Percentiles rank a stretch among this genome's conserved stretches.
Conservation (phyloP, 2,113 vertebrate genomes). For the Oryzias melastigma region DNA sequence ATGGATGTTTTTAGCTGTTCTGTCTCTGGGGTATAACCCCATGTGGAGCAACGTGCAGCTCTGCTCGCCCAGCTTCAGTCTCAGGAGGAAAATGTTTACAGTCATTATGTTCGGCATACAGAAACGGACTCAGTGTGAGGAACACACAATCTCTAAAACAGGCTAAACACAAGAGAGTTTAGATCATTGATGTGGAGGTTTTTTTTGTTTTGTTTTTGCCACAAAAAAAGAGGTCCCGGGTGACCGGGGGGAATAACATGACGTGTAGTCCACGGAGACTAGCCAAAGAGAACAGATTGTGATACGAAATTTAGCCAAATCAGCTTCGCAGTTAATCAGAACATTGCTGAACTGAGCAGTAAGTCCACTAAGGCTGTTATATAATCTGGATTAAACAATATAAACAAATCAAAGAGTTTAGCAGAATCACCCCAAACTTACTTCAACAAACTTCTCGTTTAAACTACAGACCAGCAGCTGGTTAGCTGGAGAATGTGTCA, state of each 20-base stretch:
- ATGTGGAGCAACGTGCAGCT: neutral
- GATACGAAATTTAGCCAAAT: conserved; percentile 4
- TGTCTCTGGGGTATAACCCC: conserved; percentile 25
- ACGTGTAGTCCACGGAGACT: neutral
- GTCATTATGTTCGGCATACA: conserved; percentile 22
- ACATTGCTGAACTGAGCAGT: neutral
- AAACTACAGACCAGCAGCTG: neutral
- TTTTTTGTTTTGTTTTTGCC: no score
- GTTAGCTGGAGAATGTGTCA: neutral
- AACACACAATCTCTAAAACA: conserved; percentile 16
- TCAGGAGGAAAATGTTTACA: conserved; percentile 35
- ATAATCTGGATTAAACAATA: conserved; percentile 21
- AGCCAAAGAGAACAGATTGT: neutral
- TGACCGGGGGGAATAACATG: neutral
- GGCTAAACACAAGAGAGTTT: neutral
- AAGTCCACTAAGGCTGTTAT: conserved; percentile 9
- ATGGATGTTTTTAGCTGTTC: no score
- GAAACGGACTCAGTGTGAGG: conserved; percentile 14
- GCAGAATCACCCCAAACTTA: neutral
- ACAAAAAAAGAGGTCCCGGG: neutral
- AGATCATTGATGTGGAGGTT: neutral
- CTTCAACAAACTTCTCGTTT: neutral
- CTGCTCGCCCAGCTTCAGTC: conserved; percentile 17
- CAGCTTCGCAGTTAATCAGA: conserved; percentile 23
- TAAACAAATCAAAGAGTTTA: neutral